Evolutionary conservation across 2,797 vertebrate species (phyloP), one percentile per base, ranked within the genome.

Genomic region (Brachymystax lenok): DNA sequence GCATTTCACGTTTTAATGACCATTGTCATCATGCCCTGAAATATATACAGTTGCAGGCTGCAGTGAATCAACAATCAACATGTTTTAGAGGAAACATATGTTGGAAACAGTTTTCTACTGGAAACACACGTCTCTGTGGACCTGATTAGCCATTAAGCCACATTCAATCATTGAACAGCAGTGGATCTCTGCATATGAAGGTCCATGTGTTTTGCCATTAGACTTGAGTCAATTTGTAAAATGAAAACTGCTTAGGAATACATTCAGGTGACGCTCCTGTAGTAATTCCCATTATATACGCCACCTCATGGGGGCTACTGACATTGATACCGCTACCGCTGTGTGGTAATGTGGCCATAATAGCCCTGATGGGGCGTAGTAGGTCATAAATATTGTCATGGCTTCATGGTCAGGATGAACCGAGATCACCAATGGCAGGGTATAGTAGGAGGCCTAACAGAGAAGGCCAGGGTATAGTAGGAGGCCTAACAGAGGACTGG

Each of bases 1-100:
- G 73, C 54, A 64, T 27, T 27, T 46, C 56, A 59, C 56, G n/a
- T 59, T 77, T 63, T 13, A 70, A 76, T 16, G 52, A 71, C 40
- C 14, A 8, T 59, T 59, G 56, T 59, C n/a, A 59, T 30, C 63
- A 66, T 66, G 3, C 61, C 21, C 61, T 64, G 21, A 64, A 64
- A 24, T 21, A 56, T 16, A 56, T n/a, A 56, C 40, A 7, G 10
- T 21, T 21, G 54, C 54, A 59, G 6, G 19, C 54, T 21, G 54
- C 54, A 59, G 17, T 59, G 16, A 59, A 21, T 21, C 17, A 19
- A 21, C 6, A 56, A 24, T 24, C 24, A 24, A 24, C n/a, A n/a
- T 21, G 54, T 59, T 59, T 59, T 59, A 59, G 5, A 21, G 17
- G 54, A 59, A 17, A n/a, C 21, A 59, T 5, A n/a, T n/a, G 19